Conservation (phyloP, 2,797 vertebrate species). For the Diplodus sargus region DNA sequence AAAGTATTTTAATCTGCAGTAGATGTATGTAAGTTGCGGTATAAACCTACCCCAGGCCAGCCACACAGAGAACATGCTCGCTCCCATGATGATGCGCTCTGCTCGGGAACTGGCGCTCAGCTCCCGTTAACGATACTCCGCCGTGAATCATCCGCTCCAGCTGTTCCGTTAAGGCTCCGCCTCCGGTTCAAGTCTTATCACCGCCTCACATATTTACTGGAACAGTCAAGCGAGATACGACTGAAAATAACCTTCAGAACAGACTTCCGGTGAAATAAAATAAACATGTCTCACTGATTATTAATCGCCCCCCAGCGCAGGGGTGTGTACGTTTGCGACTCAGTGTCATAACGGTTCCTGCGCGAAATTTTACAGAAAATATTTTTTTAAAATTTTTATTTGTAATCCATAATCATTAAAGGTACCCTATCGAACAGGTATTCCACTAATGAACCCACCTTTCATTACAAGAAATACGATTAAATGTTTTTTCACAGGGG, state of each 20-base stretch:
- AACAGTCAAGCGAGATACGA: not conserved
- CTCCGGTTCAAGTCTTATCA: constrained; percentile 20
- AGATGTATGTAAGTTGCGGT: not conserved
- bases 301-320: too few relatives aligned
- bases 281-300: not conserved
- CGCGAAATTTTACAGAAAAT: not conserved
- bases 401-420: not conserved
- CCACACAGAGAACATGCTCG: constrained; percentile 37
- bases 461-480: too few relatives aligned
- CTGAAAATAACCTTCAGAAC: not conserved
- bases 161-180: constrained; percentile 34
- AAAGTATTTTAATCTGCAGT: not conserved
- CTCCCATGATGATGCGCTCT: constrained; percentile 2
- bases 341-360: not conserved
- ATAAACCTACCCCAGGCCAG: constrained; percentile 57
- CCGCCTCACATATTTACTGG: constrained; percentile 45
- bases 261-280: not conserved
- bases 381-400: not conserved
- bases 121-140: not conserved
- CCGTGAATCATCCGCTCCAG: constrained; percentile 5
- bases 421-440: too few relatives aligned
- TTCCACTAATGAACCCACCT: too few relatives aligned
- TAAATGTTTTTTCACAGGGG: too few relatives aligned
- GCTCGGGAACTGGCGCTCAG: not conserved
- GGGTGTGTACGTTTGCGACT: too few relatives aligned